phyloP scores from a whole-genome alignment of 2,113 vertebrate genomes.

The Saccopteryx bilineata region DNA sequence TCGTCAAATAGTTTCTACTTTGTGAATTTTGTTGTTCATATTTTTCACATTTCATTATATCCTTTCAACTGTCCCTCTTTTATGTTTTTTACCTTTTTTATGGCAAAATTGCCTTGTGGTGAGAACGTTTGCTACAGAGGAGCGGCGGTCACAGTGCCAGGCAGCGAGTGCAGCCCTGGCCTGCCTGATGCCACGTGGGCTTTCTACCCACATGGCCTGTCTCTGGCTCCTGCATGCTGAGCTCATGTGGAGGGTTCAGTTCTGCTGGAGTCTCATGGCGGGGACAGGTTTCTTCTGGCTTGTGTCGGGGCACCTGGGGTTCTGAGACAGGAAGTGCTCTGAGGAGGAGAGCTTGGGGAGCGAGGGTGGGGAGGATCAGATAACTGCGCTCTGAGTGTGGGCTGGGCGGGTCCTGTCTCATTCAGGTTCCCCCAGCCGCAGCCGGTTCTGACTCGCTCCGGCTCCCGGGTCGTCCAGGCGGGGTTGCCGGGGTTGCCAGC shows the following conservation, averaged over 20 bases:
- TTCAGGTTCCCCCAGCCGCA: background rate
- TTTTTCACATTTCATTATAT: background rate
- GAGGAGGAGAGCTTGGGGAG: too few relatives aligned
- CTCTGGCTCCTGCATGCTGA: background rate
- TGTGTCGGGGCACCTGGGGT: fast-evolving
- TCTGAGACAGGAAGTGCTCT: background rate
- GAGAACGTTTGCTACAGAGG: background rate
- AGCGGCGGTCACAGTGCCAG: background rate
- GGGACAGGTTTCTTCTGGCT: background rate
- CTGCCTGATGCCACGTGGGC: background rate
- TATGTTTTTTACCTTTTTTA: background rate
- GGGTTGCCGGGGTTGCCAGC: background rate
- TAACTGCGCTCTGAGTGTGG: background rate
- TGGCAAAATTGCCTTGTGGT: background rate
- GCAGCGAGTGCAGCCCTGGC: fast-evolving
- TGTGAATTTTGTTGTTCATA: background rate
- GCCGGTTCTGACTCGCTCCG: background rate
- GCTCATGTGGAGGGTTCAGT: background rate
- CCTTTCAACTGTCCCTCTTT: background rate
- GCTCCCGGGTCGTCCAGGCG: background rate
- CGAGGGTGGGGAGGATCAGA: fast-evolving
- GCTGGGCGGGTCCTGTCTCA: background rate
- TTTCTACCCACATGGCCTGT: too few relatives aligned
- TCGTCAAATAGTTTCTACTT: fast-evolving
- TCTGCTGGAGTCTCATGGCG: background rate